Evolutionary conservation across 2,113 vertebrate genomes (phyloP).

Genomic region (Ammodytes dubius): DNA sequence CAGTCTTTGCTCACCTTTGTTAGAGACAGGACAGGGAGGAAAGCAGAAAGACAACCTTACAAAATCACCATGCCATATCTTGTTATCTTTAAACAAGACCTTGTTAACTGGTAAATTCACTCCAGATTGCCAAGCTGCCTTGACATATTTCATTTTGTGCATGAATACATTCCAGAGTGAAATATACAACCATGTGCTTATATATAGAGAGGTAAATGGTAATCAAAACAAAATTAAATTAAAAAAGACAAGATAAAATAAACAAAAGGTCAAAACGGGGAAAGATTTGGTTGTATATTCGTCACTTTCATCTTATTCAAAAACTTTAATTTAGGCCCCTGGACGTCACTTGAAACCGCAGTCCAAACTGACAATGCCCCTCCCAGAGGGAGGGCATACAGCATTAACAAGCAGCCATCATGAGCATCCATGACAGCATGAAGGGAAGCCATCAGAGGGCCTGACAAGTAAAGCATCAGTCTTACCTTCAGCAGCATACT

Average conservation of each 20-base stretch:
- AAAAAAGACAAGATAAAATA: conserved; percentile 48
- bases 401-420: conserved; percentile 61
- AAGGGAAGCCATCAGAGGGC: conserved; percentile 55
- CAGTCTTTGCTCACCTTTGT: conserved; percentile 27
- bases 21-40: conserved; percentile 8
- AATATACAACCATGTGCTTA: not conserved
- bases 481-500: conserved; percentile 86
- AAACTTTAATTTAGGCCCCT: conserved; percentile 75
- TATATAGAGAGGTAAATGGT: conserved; percentile 10
- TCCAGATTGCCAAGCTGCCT: conserved; percentile 4
- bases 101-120: conserved; percentile 13
- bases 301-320: conserved; percentile 50
- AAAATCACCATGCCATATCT: conserved; percentile 36
- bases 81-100: conserved; percentile 35
- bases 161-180: not conserved
- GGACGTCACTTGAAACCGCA: conserved; percentile 84
- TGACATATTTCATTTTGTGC: conserved; percentile 1
- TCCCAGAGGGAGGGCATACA: conserved; percentile 66
- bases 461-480: conserved; percentile 54
- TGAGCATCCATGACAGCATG: conserved; percentile 65
- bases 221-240: conserved; percentile 48
- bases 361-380: conserved; percentile 86
- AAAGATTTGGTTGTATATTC: conserved; percentile 25
- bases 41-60: conserved; percentile 17
- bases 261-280: conserved; percentile 48